Base-by-base conservation (phyloP, 2,888 invertebrate genomes). In the Slavum lentiscoides region DNA sequence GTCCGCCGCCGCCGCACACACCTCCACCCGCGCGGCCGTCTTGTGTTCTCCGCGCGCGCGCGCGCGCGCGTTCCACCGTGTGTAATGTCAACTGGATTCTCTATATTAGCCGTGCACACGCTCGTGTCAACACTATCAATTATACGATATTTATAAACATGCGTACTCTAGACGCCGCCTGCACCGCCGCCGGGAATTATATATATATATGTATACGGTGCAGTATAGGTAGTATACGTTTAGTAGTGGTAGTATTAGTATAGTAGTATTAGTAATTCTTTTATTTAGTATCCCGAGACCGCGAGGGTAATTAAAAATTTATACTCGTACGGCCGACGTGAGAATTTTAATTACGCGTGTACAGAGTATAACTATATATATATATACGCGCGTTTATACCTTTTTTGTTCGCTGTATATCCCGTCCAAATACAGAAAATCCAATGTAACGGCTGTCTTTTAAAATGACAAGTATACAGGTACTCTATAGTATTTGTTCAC, bases 41-140 rank as follows among this genome's bases (percentile, higher is more conserved):
- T 61, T 23, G 61, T 61, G 61, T 64, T 23, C 61, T 11, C 61
- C 19, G 39, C 58, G 39, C 58, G 58, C 53, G 30, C 55, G 55
- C 55, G 55, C 30, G 30, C 62, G 53, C 74, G 30, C 74, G 73
- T 62, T 62, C 62, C 61, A 30, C n/a, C 62, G 75, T 77, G 68
- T 77, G 75, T 69, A 77, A 70, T 70, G 77, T 80, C 77, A 80
- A 80, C 77, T 70, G 77, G 77, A 80, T 80, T 80, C 70, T 80
- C 70, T 64, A 64, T 80, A 80, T 80, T 80, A 80, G 62, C 62
- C 23, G 49, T 69, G 49, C 39, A 76, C 68, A 69, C 69, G 77
- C 77, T 80, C 70, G 77, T 80, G 77, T 80, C 77, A 80, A 80
- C 77, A 80, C 77, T 70, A 80, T 80, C 70, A 70, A 80, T 80